Evolutionary conservation across 2,113 vertebrate genomes (phyloP).

Genomic region (Daboia siamensis): DNA sequence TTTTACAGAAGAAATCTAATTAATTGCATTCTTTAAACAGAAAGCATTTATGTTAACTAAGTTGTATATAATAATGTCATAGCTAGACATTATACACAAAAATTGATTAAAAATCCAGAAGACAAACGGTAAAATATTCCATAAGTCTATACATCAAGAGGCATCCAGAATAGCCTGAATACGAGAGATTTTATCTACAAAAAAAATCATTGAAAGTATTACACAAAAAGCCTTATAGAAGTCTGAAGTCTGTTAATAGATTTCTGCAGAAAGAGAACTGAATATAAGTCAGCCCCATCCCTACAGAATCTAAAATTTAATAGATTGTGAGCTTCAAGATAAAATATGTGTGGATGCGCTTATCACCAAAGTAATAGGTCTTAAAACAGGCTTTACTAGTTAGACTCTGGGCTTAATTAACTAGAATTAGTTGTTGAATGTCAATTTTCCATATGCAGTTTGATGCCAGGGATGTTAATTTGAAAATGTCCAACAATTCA

Average conservation of each 20-base stretch:
- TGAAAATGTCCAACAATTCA: too few species aligned
- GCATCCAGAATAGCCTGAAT: not conserved
- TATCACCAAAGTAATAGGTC: too few species aligned
- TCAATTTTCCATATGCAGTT: too few species aligned
- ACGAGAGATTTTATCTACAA: not conserved
- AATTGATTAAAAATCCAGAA: not conserved
- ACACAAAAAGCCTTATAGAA: not conserved
- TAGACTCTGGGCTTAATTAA: too few species aligned
- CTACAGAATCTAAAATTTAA: not conserved
- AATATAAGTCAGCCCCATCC: not conserved
- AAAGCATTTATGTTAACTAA: not conserved
- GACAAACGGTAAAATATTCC: not conserved
- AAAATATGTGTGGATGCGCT: too few species aligned
- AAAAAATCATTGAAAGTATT: not conserved
- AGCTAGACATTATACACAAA: not conserved
- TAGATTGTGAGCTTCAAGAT: not conserved
- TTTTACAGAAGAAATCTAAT: not conserved
- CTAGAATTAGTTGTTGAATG: too few species aligned
- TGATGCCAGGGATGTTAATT: too few species aligned
- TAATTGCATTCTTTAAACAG: not conserved
- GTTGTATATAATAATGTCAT: not conserved
- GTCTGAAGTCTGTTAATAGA: not conserved
- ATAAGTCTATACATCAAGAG: not conserved
- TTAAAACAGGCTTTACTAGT: too few species aligned
- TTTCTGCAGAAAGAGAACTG: not conserved